A percentile compares a stretch with the other conserved stretches of the same genome.
Evolutionary conservation across 2,113 vertebrate genomes (phyloP).

Genomic region (Hypanus sabinus): DNA sequence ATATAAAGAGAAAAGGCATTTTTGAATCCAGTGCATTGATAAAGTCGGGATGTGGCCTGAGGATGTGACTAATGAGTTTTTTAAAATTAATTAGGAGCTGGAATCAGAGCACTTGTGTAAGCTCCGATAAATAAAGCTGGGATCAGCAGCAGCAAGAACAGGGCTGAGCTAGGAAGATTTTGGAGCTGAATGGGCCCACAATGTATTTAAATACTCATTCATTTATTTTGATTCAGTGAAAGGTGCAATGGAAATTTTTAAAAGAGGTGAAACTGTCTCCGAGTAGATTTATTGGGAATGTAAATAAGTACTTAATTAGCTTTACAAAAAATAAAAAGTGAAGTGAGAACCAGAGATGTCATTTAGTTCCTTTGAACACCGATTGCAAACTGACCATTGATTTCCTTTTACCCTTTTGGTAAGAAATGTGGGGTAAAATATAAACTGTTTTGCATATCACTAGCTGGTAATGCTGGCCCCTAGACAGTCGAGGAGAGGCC

Average conservation of each 20-base stretch:
- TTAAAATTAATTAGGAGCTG: not conserved
- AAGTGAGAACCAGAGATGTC: too few relatives aligned
- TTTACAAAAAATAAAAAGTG: too few relatives aligned
- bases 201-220: not conserved
- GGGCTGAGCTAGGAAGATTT: not conserved
- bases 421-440: too few relatives aligned
- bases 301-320: not conserved
- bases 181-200: not conserved
- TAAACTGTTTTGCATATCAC: too few relatives aligned
- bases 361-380: too few relatives aligned
- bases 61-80: not conserved
- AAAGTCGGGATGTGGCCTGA: not conserved
- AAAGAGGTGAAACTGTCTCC: not conserved
- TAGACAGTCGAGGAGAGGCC: too few relatives aligned
- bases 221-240: not conserved
- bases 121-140: not conserved
- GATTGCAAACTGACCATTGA: too few relatives aligned
- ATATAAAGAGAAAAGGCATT: not conserved
- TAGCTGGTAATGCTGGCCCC: too few relatives aligned
- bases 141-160: not conserved
- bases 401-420: too few relatives aligned
- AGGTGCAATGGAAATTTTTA: not conserved
- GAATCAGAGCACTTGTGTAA: not conserved
- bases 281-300: not conserved
- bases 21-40: not conserved